A percentile compares a stretch with the other conserved stretches of the same genome.
Evolutionary conservation across 2,113 vertebrate species (phyloP).

Genomic region (Micronycteris hirsuta): DNA sequence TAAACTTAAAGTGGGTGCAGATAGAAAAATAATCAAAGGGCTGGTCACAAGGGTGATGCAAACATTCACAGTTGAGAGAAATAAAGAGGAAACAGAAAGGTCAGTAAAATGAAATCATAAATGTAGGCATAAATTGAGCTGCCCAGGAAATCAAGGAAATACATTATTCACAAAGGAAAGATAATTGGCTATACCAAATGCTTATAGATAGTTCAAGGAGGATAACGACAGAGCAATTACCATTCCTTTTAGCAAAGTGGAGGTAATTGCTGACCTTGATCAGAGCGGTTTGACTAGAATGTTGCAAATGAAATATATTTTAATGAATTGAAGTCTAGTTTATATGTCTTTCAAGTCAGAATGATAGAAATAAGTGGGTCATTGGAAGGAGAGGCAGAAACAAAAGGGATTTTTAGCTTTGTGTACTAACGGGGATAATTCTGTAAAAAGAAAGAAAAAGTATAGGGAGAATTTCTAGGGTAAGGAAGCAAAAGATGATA

Average conservation of each 20-base stretch:
- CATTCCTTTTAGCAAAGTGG: neutral
- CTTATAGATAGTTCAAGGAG: slow-evolving; percentile 18
- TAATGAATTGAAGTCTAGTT: neutral
- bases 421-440: neutral
- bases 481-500: neutral
- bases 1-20: neutral
- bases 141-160: neutral
- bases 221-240: neutral
- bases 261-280: slow-evolving; percentile 32
- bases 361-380: neutral
- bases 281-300: neutral
- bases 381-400: neutral
- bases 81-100: slow-evolving; percentile 4
- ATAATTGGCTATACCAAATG: neutral
- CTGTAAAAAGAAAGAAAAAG: too few relatives aligned
- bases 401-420: neutral
- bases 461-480: neutral
- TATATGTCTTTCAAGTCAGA: neutral
- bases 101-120: neutral
- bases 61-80: neutral
- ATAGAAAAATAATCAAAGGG: neutral
- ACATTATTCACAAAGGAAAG: slow-evolving; percentile 18
- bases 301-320: neutral
- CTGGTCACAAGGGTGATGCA: neutral
- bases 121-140: neutral